phyloP scores from a whole-genome alignment of 2,113 vertebrate genomes.

The Haemorhous mexicanus region DNA sequence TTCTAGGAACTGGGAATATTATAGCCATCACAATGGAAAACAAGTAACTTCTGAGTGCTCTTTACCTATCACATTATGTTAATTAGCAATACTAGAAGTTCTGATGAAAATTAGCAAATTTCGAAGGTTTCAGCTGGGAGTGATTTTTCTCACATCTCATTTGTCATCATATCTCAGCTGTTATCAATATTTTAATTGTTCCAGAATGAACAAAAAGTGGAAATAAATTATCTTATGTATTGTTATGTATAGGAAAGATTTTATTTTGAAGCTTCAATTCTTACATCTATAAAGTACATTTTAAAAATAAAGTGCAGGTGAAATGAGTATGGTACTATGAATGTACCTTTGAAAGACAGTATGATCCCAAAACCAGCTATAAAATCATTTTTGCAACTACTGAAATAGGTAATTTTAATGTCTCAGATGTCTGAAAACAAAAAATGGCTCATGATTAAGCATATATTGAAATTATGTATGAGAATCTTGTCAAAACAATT shows the following conservation, averaged over 20 bases:
- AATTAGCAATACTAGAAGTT: not conserved
- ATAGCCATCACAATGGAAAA: not conserved
- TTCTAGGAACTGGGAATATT: not conserved
- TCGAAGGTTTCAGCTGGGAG: not conserved
- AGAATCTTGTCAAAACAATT: not conserved
- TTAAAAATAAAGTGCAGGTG: not conserved
- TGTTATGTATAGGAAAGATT: not conserved
- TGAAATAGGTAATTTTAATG: not conserved
- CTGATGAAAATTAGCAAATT: not conserved
- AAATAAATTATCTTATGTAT: not conserved
- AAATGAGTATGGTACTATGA: not conserved
- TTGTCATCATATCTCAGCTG: not conserved
- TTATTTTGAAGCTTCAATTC: not conserved
- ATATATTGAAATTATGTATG: not conserved
- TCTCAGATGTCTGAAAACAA: not conserved
- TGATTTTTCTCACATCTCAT: not conserved
- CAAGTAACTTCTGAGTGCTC: not conserved
- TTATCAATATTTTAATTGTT: not conserved
- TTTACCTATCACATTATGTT: not conserved
- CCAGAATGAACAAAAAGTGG: not conserved
- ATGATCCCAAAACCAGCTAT: not conserved
- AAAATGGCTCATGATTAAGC: not conserved
- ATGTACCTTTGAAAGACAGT: not conserved
- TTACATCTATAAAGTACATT: not conserved
- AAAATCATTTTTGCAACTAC: not conserved